A percentile compares a stretch with the other conserved stretches of the same genome.
These are phyloP conservation scores for Cossypha polioptera DNA, from an alignment of 2,797 vertebrate genomes.

Conservation along the genomic window DNA sequence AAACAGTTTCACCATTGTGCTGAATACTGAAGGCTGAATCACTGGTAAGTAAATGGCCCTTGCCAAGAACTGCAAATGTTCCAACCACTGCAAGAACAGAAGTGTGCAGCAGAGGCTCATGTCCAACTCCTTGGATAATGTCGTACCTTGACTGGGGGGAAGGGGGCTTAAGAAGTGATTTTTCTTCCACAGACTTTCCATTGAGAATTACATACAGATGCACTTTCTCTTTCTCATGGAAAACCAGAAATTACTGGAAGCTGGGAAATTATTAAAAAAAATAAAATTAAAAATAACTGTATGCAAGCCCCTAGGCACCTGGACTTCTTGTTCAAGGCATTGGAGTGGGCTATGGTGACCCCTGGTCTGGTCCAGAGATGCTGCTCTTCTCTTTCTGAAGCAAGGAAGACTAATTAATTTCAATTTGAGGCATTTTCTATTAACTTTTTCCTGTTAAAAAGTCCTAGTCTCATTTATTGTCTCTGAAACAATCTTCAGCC, in stretches of 20 bases:
- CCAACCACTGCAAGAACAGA: not conserved
- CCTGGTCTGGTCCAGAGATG: not conserved
- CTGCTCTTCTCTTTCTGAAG: not conserved
- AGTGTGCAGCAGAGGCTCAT: not conserved
- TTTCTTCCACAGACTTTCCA: not conserved
- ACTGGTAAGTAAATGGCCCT: not conserved
- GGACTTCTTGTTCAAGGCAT: not conserved
- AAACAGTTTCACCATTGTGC: not conserved
- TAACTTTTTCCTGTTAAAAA: not conserved
- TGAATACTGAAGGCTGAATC: not conserved
- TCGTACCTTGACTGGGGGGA: not conserved
- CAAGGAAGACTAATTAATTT: not conserved
- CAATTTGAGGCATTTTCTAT: not conserved
- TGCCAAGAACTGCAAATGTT: not conserved
- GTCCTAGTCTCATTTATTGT: not conserved
- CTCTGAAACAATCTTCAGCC: not conserved
- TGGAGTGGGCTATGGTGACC: rapidly evolving
- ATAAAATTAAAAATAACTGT: not conserved
- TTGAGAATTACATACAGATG: not conserved
- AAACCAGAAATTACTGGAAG: not conserved
- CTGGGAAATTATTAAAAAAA: not conserved
- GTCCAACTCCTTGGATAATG: not conserved
- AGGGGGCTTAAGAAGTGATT: not conserved
- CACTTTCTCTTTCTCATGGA: not conserved
- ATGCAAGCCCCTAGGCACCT: not conserved